These are phyloP conservation scores for Equus przewalskii DNA, from an alignment of 2,113 vertebrate species.

Conservation along the genomic window DNA sequence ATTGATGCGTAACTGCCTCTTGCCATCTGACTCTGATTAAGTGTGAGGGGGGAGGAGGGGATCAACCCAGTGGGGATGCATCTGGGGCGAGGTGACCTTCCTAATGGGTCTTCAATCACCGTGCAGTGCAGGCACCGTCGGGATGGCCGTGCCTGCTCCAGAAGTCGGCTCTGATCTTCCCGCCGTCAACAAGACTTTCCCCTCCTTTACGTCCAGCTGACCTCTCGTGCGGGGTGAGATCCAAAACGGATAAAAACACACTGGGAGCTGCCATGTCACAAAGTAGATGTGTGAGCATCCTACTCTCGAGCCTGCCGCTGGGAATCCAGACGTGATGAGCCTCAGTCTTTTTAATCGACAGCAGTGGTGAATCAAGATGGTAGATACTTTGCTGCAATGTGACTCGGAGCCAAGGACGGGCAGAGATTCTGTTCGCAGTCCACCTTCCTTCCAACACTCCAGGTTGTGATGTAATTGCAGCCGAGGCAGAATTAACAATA, in stretches of 20 bases:
- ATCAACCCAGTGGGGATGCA: rapidly evolving
- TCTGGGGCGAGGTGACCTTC: not conserved
- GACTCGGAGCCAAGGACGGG: not conserved
- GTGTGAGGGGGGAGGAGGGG: rapidly evolving
- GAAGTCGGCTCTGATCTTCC: rapidly evolving
- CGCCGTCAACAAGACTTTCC: rapidly evolving
- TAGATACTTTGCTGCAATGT: not conserved
- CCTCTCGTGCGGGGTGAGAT: not conserved
- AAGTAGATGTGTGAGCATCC: not conserved
- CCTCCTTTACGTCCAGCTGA: rapidly evolving
- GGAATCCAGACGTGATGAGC: rapidly evolving
- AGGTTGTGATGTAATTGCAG: rapidly evolving
- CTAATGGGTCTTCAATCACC: rapidly evolving
- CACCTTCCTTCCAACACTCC: not conserved
- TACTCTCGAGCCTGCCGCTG: not conserved
- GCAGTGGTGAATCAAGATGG: not conserved
- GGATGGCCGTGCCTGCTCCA: not conserved
- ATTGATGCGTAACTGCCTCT: rapidly evolving
- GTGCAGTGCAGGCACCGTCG: rapidly evolving
- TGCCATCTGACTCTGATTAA: too few species aligned
- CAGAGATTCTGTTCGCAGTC: rapidly evolving
- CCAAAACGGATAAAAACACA: rapidly evolving
- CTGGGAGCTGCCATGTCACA: rapidly evolving
- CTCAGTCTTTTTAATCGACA: not conserved
- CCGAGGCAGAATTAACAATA: not conserved